These are phyloP conservation scores for Amphiprion ocellaris DNA, from an alignment of 2,113 vertebrate species.

Conservation along the genomic window DNA sequence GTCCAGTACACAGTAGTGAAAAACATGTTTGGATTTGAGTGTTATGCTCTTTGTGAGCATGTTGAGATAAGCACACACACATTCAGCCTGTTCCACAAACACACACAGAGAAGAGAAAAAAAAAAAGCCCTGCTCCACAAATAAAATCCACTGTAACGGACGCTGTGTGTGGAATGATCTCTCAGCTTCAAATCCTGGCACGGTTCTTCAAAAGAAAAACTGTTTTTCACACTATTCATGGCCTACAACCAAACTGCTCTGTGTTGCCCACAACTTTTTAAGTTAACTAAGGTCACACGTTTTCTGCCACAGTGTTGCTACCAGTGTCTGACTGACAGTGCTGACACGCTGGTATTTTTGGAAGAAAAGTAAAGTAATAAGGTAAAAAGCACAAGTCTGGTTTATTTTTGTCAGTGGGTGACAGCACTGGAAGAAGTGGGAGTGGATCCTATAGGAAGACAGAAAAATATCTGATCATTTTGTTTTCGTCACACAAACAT, in stretches of 20 bases:
- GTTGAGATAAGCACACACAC: slow-evolving; percentile 35
- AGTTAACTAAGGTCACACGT: background rate
- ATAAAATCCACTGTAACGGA: slow-evolving; percentile 22
- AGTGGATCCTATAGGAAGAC: too few species aligned
- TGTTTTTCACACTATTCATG: slow-evolving; percentile 6
- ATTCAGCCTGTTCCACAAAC: slow-evolving; percentile 22
- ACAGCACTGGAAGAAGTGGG: too few species aligned
- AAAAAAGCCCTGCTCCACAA: slow-evolving; percentile 26
- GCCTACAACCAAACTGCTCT: background rate
- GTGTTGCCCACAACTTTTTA: background rate
- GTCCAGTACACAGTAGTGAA: slow-evolving; percentile 54
- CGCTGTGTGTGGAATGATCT: background rate
- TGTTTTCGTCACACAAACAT: too few species aligned
- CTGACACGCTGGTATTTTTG: too few species aligned
- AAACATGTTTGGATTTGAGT: slow-evolving; percentile 71
- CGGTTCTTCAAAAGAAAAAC: slow-evolving; percentile 1
- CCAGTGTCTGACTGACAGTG: background rate
- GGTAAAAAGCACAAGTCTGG: too few species aligned
- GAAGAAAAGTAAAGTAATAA: too few species aligned
- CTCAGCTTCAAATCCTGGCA: slow-evolving; percentile 27
- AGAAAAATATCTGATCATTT: too few species aligned
- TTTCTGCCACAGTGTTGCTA: background rate
- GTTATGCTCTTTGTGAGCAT: slow-evolving; percentile 36
- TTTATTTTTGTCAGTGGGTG: too few species aligned
- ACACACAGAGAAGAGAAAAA: background rate